Evolutionary conservation across 2,888 invertebrate genomes (phyloP), one percentile per base, ranked within the genome.

Genomic region (Coleophora flavipennella): DNA sequence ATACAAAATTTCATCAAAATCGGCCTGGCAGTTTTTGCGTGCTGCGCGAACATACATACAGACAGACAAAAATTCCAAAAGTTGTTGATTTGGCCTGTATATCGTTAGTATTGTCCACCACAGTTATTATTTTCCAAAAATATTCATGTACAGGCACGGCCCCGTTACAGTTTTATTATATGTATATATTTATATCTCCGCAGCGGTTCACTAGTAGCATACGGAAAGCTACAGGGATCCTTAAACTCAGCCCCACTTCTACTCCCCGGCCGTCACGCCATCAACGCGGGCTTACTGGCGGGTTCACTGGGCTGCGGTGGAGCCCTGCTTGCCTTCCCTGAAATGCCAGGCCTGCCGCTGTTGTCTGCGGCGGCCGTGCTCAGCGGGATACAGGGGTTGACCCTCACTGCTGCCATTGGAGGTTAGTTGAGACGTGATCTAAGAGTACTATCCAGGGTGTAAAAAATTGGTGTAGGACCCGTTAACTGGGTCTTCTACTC

Each of bases 351-450:
- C 27, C 77, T 95, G 49, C 87, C 90, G 39, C 89, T 93, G 65
- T 81, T 95, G 36, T 90, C 91, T 7, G 86, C 91, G 3, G 94
- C 94, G 2, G 91, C 94, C 1, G 87, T 89, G 9, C 86, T 96
- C 40, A 92, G 93, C 40, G 89, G 92, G 38, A 79, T 90, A 8
- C 93, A 95, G 91, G 95, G 95, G 0, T 88, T 95, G 31, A 96
- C 95, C 1, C 86, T 96, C 36, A 96, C 95, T 0, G 89, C 93
- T 42, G 95, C 95, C 36, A 96, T 96, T 60, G 95, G 96, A 86
- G 95, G 93, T 90, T 62, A 41, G 41, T 29, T 29, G 8, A 2
- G 10, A 20, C 6, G 20, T 4, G 20, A 20, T 20, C 3, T 20
- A 4, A 20, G 6, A 4, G 3, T 20, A 20, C 6, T 20, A 6